Percentiles rank a stretch among this genome's conserved stretches.
Conservation (phyloP, 2,113 vertebrate genomes). For the Cygnus buccinator region DNA sequence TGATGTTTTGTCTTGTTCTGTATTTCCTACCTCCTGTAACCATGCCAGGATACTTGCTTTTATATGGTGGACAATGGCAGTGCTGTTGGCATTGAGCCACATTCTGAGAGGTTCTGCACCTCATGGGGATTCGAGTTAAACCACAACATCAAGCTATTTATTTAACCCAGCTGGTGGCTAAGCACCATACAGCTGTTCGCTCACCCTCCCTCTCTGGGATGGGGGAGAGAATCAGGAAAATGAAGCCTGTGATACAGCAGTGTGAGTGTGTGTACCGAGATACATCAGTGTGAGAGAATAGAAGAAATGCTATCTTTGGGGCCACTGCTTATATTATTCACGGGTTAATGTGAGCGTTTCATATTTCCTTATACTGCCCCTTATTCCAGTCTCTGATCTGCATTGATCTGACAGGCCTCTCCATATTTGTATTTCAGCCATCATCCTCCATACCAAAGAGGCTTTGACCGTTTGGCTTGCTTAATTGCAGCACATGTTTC, state of each 20-base stretch:
- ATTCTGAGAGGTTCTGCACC: not conserved
- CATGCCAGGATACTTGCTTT: constrained; percentile 20
- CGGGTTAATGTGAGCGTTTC: not conserved
- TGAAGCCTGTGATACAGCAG: too few species aligned
- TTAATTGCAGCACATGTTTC: too few species aligned
- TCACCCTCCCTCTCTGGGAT: too few species aligned
- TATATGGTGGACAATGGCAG: constrained; percentile 51
- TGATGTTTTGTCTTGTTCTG: constrained; percentile 22
- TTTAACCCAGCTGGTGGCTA: not conserved
- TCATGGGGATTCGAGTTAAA: constrained; percentile 38
- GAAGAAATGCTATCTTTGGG: constrained; percentile 6
- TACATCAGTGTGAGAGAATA: not conserved
- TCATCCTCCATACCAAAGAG: too few species aligned
- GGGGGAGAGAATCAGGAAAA: too few species aligned
- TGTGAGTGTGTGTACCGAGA: accelerated
- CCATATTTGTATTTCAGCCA: too few species aligned
- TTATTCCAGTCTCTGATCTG: not conserved
- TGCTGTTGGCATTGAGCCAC: not conserved
- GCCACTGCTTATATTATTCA: constrained; percentile 3
- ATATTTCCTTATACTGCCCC: constrained; percentile 8
- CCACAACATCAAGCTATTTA: too few species aligned
- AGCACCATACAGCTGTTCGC: too few species aligned
- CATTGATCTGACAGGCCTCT: not conserved
- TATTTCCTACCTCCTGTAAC: constrained; percentile 20
- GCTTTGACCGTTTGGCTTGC: too few species aligned